Evolutionary conservation across 2,888 invertebrate species (phyloP), one percentile per base, ranked within the genome.

Genomic region (Anoncus sp.): DNA sequence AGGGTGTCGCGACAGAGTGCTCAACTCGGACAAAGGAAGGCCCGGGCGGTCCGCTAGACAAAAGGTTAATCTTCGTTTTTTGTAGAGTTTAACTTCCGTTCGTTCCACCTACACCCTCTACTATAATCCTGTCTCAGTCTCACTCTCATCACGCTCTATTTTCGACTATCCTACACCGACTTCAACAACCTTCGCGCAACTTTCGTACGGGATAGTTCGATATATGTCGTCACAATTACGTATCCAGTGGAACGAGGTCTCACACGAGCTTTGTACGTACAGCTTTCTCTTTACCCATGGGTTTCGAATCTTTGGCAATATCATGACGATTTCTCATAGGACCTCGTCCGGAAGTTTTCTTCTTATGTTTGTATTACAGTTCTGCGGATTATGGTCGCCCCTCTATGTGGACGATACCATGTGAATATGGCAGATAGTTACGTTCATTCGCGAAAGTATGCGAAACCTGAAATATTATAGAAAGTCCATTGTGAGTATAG

Each of bases 41-140:
- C 86, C 85, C 83, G 85, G 85, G 84, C 81, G 84, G 82, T 66
- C 84, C 82, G 79, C 76, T 85, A 84, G 88, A 90, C 89, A 90
- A 90, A 90, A 89, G 90, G 88, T 89, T 90, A 90, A 90, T 90
- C 89, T 89, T 89, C 84, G 78, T 86, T 86, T 82, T 84, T 85
- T 82, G 75, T 69, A 71, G 83, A 85, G 84, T 89, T 89, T 86
- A 87, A 85, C 86, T 85, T 84, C 31, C 71, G 53, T 72, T 74
- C 73, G 51, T 60, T 55, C 51, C 63, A 18, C 35, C 62, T 59
- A 35, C 63, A 22, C 70, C 40, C 47, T 5, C 45, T n/a, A 49
- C 18, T 38, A 77, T 65, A 35, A 38, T 38, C 60, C 45, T 45
- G 45, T 65, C 35, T n/a, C n/a, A 20, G 18, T 66, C 16, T 77